Conservation (phyloP, 2,113 vertebrate species). For the Lanius ludovicianus region DNA sequence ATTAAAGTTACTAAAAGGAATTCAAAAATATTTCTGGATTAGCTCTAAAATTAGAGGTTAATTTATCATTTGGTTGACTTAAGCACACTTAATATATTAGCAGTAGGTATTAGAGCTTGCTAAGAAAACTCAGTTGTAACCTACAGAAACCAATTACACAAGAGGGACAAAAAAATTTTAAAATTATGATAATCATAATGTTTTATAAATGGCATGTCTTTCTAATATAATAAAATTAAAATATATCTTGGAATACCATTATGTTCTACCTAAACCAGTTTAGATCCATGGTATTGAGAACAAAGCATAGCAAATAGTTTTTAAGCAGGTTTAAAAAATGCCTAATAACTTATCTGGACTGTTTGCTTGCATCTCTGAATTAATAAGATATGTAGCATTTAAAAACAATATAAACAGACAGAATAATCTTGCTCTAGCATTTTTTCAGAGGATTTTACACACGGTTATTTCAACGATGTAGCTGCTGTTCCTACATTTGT, state of each 20-base stretch:
- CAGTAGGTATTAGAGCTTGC: neutral
- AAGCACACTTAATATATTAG: neutral
- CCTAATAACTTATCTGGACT: neutral
- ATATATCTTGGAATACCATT: neutral
- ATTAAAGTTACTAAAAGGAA: slow-evolving; percentile 11
- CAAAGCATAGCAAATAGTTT: neutral
- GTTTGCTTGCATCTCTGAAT: neutral
- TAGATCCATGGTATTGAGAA: neutral
- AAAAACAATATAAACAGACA: neutral
- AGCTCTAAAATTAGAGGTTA: neutral
- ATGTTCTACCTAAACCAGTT: neutral
- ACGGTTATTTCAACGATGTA: neutral
- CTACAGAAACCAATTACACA: neutral
- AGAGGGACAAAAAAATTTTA: neutral
- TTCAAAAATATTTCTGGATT: neutral
- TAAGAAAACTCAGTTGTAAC: neutral
- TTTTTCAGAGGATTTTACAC: slow-evolving; percentile 20
- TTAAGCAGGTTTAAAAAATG: neutral
- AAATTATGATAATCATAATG: neutral
- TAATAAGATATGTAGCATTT: neutral
- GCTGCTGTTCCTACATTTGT: neutral
- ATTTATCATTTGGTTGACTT: neutral
- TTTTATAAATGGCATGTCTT: neutral
- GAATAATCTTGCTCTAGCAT: neutral
- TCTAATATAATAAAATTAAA: neutral